Percentiles rank a stretch among this genome's conserved stretches.
These are phyloP conservation scores for Sus cebifrons DNA, from an alignment of 2,797 vertebrate genomes.

Conservation along the genomic window DNA sequence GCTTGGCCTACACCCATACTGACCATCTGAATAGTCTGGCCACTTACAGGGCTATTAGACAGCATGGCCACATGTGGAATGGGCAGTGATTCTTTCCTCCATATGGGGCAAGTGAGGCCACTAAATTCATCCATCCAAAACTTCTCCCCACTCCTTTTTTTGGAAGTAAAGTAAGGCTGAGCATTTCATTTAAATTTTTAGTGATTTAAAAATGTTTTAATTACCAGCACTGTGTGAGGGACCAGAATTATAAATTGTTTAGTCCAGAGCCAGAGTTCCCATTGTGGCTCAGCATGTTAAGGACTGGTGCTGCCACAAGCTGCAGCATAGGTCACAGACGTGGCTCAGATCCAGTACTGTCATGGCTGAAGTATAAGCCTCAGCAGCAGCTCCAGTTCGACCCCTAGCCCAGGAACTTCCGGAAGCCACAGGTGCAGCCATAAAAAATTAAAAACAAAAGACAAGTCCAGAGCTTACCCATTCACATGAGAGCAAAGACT, in stretches of 20 bases:
- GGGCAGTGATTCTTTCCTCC: neutral
- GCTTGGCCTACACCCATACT: neutral
- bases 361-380: too few relatives aligned
- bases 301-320: too few relatives aligned
- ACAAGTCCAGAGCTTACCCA: constrained; percentile 1
- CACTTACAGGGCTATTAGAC: neutral
- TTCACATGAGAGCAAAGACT: neutral
- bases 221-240: constrained; percentile 54
- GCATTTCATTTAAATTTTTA: constrained; percentile 54
- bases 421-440: too few relatives aligned
- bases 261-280: neutral
- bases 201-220: constrained; percentile 27
- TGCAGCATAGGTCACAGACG: too few relatives aligned
- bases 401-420: too few relatives aligned
- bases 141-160: neutral
- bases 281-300: too few relatives aligned
- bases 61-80: neutral
- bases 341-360: too few relatives aligned
- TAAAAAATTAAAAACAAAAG: too few relatives aligned
- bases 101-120: constrained; percentile 60
- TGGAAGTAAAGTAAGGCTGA: neutral
- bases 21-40: neutral
- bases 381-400: too few relatives aligned
- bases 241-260: constrained; percentile 40
- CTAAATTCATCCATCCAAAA: neutral